A percentile compares a stretch with the other conserved stretches of the same genome.
These are phyloP conservation scores for Brachyistius frenatus DNA, from an alignment of 2,113 vertebrate species.

Conservation along the genomic window DNA sequence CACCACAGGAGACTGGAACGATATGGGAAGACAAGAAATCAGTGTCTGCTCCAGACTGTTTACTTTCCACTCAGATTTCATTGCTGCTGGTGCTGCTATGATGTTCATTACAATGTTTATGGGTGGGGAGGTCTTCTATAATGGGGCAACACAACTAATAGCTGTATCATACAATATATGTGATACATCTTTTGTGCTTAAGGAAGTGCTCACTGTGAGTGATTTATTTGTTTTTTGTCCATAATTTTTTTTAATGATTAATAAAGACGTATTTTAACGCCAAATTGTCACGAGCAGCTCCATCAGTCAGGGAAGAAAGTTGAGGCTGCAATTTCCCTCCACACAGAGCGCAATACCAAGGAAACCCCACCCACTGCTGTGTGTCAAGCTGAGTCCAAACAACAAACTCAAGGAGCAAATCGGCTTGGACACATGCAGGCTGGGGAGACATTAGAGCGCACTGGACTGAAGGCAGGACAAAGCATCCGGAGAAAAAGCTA, in stretches of 20 bases:
- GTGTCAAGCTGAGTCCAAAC: constrained; percentile 90
- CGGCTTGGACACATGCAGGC: constrained; percentile 69
- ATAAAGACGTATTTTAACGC: no score
- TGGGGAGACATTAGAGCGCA: constrained; percentile 14
- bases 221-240: no score
- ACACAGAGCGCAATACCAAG: constrained; percentile 82
- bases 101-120: neutral
- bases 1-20: constrained; percentile 43
- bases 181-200: no score
- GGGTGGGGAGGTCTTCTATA: no score
- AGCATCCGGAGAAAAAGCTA: neutral
- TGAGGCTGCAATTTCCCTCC: constrained; percentile 24
- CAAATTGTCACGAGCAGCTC: constrained; percentile 5
- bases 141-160: no score
- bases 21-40: constrained; percentile 35
- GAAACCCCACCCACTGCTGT: constrained; percentile 90
- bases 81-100: no score
- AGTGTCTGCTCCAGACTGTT: neutral
- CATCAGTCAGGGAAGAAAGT: constrained; percentile 18
- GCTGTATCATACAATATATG: no score
- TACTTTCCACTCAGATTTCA: neutral
- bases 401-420: constrained; percentile 90
- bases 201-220: no score
- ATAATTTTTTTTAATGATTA: no score
- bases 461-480: neutral